phyloP scores from a whole-genome alignment of 2,888 invertebrate genomes.

The Gryllus longicercus region DNA sequence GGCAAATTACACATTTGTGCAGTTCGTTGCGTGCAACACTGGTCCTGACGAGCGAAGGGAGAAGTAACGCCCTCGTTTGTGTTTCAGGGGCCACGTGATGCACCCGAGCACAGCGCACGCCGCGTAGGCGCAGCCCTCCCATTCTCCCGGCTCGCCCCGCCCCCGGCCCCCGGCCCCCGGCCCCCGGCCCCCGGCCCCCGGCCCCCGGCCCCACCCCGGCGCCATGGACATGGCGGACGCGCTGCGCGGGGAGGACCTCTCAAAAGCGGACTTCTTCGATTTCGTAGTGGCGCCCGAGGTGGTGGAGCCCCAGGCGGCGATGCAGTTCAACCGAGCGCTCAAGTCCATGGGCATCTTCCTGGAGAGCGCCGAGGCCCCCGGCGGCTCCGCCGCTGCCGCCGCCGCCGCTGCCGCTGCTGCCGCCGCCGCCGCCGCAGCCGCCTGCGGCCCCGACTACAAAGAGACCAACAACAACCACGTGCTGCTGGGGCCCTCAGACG shows the following conservation, averaged over 20 bases:
- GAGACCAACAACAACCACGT: conserved; percentile 57
- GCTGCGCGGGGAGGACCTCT: conserved; percentile 74
- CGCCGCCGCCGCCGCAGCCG: conserved; percentile 50
- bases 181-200: no score
- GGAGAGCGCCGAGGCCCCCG: conserved; percentile 43
- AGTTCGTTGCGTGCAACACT: no score
- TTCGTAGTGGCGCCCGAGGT: conserved; percentile 80
- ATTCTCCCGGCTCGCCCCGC: background rate
- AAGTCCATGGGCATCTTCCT: conserved; percentile 65
- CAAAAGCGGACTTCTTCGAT: conserved; percentile 85
- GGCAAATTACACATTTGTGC: no score
- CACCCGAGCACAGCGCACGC: background rate
- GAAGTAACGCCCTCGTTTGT: no score
- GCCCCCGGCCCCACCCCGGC: background rate
- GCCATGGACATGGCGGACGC: conserved; percentile 79
- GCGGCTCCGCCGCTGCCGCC: conserved; percentile 55
- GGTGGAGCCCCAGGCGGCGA: conserved; percentile 58
- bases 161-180: background rate
- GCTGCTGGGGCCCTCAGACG: conserved; percentile 31
- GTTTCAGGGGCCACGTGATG: no score
- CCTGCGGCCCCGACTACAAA: conserved; percentile 50
- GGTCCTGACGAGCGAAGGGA: no score
- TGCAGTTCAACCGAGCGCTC: conserved; percentile 65
- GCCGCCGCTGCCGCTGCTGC: conserved; percentile 48
- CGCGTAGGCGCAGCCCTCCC: background rate